These are phyloP conservation scores for Balanococcus diminutus DNA, from an alignment of 2,888 invertebrate species.

Conservation along the genomic window DNA sequence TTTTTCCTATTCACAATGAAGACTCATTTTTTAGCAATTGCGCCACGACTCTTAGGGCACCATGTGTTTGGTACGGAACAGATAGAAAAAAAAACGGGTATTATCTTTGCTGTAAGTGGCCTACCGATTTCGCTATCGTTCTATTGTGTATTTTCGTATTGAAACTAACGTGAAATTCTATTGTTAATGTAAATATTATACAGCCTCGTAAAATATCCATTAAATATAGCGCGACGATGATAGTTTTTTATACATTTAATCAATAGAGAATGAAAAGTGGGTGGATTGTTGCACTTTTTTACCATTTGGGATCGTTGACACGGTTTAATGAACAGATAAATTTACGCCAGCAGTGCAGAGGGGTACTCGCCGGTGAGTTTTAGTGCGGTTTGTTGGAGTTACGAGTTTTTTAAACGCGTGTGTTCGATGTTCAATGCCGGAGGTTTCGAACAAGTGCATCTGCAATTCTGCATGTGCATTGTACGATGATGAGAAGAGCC, in stretches of 20 bases:
- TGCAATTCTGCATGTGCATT: background rate
- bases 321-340: conserved; percentile 44
- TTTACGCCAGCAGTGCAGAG: background rate
- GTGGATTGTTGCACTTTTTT: conserved; percentile 3
- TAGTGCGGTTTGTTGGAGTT: background rate
- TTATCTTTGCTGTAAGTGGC: conserved; percentile 54
- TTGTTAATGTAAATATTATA: conserved; percentile 55
- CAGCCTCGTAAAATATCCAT: conserved; percentile 54
- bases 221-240: conserved; percentile 38
- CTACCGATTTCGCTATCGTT: conserved; percentile 47
- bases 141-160: conserved; percentile 25
- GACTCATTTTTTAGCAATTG: conserved; percentile 55
- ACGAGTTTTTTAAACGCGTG: background rate
- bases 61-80: conserved; percentile 48
- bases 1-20: conserved; percentile 40
- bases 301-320: conserved; percentile 29
- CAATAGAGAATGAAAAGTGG: conserved; percentile 30
- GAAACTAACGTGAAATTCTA: conserved; percentile 37
- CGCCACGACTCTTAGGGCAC: conserved; percentile 50
- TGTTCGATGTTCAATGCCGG: no score
- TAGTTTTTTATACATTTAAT: conserved; percentile 51
- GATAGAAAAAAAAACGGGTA: conserved; percentile 38
- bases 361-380: background rate
- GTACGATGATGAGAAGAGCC: background rate
- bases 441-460: background rate